Base-by-base conservation (phyloP, 2,113 vertebrate genomes). In the Pimephales promelas region DNA sequence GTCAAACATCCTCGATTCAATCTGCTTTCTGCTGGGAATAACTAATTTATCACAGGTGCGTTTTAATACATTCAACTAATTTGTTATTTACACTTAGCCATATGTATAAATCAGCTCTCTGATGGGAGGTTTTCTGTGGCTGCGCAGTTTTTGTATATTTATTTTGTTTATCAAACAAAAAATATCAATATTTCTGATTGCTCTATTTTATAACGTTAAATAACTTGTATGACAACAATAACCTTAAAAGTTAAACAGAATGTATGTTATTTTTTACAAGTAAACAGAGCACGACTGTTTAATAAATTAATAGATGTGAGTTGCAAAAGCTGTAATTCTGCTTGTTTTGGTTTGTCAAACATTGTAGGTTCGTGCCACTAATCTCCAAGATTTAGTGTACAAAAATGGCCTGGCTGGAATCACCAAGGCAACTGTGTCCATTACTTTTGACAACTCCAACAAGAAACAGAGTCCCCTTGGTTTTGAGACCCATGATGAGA, bases 21-120 rank as follows among this genome's bases (percentile, higher is more conserved):
- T 99, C 89, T 99, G 98, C 88, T 99, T 99, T 79, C 91, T 99
- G 28, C 83, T 99, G 86, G 98, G 98, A 10, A 99, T 99, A 70
- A 88, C 73, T 54, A 99, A 96, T 79, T 87, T 99, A 34, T 90
- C 94, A 34, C 97, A 99, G 92, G 98, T 99, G 93, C 93, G 90
- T 88, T 14, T 40, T 14, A 18, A 13, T 56, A 34, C 59, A 14
- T 13, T 4, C 9, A 36, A 10, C 20, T 54, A 0, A 54, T 54
- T 54, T 40, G 36, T 70, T 10, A 68, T n/a, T 5, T 10, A 2
- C 64, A 11, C 34, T 0, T 11, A 68, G 31, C 2, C 64, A 14
- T 13, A 13, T 40, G 8, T 68, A 4, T 36, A 68, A 20, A 22
- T 22, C 64, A n/a, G 34, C 10, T 26, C 11, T 14, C 1, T 24